Conservation (phyloP, 1,140 invertebrate species). For the Magallana gigas region DNA sequence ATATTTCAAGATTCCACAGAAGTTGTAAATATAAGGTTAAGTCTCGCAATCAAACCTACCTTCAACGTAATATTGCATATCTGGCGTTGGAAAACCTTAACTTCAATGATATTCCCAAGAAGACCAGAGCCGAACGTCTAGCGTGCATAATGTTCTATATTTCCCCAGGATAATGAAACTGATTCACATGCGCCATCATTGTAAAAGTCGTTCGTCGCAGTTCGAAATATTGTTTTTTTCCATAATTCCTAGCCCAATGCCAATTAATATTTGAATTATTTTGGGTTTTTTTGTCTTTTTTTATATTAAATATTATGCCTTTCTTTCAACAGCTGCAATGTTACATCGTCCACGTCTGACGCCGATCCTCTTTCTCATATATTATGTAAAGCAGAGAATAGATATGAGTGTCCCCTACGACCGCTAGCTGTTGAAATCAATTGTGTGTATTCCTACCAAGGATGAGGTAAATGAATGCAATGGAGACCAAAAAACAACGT, state of each 20-base stretch:
- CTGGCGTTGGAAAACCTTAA: background rate
- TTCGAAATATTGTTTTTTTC: background rate
- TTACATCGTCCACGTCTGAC: background rate
- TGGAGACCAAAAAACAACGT: background rate
- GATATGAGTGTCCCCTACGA: background rate
- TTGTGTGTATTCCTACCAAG: background rate
- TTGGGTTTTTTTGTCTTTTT: too few species aligned
- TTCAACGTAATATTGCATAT: conserved; percentile 24
- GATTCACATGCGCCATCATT: background rate
- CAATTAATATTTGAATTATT: background rate
- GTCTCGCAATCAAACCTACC: background rate
- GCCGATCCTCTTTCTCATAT: background rate
- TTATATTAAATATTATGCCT: too few species aligned
- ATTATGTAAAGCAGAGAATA: conserved; percentile 19
- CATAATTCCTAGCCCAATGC: background rate
- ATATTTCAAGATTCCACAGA: too few species aligned
- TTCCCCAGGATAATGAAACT: background rate
- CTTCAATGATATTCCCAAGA: background rate
- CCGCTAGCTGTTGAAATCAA: background rate
- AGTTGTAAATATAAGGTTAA: too few species aligned
- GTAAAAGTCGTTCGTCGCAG: background rate
- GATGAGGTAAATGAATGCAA: background rate
- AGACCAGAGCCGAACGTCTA: background rate
- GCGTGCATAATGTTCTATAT: conserved; percentile 5
- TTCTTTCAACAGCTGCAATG: background rate